Conservation (phyloP, 2,888 invertebrate species). For the Neocrepidodera transversa region DNA sequence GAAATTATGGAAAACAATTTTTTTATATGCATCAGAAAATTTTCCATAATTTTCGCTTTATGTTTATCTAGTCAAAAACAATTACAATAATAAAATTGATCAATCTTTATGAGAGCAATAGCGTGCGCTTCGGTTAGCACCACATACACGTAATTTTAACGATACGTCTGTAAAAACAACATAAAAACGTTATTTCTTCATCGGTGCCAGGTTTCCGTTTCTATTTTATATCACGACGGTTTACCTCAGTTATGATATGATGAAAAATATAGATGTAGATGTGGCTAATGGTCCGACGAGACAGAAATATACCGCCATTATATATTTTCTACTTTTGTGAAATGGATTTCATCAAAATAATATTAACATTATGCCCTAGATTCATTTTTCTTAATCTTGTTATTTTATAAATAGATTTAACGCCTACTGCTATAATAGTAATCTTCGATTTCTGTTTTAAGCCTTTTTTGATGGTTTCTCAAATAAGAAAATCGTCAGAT, state of each 20-base stretch:
- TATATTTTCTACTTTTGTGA: no score
- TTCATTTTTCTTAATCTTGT: no score
- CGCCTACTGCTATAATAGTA: no score
- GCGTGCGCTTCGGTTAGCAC: constrained; percentile 21
- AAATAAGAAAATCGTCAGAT: no score
- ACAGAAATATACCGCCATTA: background rate
- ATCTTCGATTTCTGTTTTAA: no score
- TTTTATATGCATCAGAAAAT: no score
- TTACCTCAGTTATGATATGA: constrained; percentile 54
- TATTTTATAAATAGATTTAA: no score
- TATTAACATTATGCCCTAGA: no score
- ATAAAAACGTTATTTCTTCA: constrained; percentile 61
- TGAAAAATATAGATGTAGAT: constrained; percentile 13
- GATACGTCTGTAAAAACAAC: constrained; percentile 58
- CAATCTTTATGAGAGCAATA: constrained; percentile 23
- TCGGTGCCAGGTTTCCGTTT: constrained; percentile 58
- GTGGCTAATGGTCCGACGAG: constrained; percentile 19
- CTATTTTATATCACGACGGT: constrained; percentile 50
- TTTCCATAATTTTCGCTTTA: background rate
- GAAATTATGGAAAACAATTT: no score
- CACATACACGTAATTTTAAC: constrained; percentile 51
- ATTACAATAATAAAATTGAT: constrained; percentile 22
- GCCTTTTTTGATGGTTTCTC: no score
- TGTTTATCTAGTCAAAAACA: constrained; percentile 1
- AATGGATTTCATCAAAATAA: no score